A percentile compares a stretch with the other conserved stretches of the same genome.
phyloP scores from a whole-genome alignment of 2,888 invertebrate species.

The Pristionchus maxplancki region DNA sequence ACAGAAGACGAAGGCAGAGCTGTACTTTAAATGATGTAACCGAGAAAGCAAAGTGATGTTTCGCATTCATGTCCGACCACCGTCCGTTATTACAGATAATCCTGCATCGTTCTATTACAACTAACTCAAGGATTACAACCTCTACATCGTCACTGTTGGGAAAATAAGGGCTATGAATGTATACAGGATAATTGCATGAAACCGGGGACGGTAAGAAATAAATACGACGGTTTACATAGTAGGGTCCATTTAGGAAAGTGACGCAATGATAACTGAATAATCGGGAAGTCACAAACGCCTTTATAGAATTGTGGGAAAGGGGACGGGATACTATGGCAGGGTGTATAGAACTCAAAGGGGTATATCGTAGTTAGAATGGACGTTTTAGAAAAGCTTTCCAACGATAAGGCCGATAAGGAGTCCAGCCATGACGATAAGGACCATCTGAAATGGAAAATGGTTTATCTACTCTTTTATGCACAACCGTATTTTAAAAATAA shows the following conservation, averaged over 20 bases:
- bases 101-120: slow-evolving; percentile 34
- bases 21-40: neutral
- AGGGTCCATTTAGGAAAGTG: slow-evolving; percentile 36
- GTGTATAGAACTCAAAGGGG: neutral
- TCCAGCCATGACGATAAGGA: slow-evolving; percentile 71
- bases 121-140: slow-evolving; percentile 29
- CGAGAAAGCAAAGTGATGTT: slow-evolving; percentile 1
- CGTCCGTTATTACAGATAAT: neutral
- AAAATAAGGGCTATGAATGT: neutral
- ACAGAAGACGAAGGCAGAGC: slow-evolving; percentile 16
- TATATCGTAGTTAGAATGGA: neutral
- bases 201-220: neutral
- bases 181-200: slow-evolving; percentile 3
- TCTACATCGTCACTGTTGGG: slow-evolving; percentile 25
- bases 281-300: slow-evolving; percentile 33
- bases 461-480: neutral
- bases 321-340: slow-evolving; percentile 35
- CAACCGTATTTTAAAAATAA: neutral
- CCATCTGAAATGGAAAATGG: slow-evolving; percentile 56
- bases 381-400: slow-evolving; percentile 69
- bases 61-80: neutral
- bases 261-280: neutral
- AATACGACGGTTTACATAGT: slow-evolving; percentile 4
- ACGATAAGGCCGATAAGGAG: slow-evolving; percentile 74
- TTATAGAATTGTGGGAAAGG: slow-evolving; percentile 19